Percentiles rank a stretch among this genome's conserved stretches.
Evolutionary conservation across 2,797 vertebrate species (phyloP).

Genomic region (Pyrocephalus nanus): DNA sequence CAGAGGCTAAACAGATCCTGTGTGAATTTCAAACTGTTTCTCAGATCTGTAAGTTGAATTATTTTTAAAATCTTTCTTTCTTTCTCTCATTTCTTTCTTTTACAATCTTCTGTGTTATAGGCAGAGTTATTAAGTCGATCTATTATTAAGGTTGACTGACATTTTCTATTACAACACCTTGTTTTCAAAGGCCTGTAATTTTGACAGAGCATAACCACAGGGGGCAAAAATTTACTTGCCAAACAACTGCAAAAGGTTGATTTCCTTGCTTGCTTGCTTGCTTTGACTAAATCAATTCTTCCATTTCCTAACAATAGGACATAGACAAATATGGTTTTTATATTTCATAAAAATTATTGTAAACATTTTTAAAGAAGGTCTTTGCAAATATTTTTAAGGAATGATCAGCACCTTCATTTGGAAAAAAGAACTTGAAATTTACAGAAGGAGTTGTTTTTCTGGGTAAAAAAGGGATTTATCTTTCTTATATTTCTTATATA

Average conservation of each 20-base stretch:
- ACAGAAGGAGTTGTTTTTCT: background rate
- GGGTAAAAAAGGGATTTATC: background rate
- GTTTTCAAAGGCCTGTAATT: slow-evolving; percentile 26
- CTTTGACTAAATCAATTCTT: slow-evolving; percentile 20
- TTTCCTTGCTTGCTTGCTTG: background rate
- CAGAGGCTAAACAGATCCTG: background rate
- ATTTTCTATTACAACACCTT: slow-evolving; percentile 33
- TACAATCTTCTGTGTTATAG: background rate
- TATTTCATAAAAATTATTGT: background rate
- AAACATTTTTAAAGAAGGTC: background rate
- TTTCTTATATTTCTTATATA: background rate
- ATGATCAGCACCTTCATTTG: background rate
- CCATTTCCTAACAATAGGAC: background rate
- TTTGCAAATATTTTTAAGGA: background rate
- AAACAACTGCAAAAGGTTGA: background rate
- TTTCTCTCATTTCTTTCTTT: background rate
- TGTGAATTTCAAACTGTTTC: slow-evolving; percentile 29
- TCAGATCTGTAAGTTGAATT: background rate
- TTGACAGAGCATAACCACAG: background rate
- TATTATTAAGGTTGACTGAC: slow-evolving; percentile 28
- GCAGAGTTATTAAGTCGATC: background rate
- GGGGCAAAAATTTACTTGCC: background rate
- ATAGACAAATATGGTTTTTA: background rate
- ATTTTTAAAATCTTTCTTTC: background rate
- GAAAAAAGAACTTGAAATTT: background rate